Evolutionary conservation across 2,888 invertebrate species (phyloP), one percentile per base, ranked within the genome.

Genomic region (Diachrysia chrysitis): DNA sequence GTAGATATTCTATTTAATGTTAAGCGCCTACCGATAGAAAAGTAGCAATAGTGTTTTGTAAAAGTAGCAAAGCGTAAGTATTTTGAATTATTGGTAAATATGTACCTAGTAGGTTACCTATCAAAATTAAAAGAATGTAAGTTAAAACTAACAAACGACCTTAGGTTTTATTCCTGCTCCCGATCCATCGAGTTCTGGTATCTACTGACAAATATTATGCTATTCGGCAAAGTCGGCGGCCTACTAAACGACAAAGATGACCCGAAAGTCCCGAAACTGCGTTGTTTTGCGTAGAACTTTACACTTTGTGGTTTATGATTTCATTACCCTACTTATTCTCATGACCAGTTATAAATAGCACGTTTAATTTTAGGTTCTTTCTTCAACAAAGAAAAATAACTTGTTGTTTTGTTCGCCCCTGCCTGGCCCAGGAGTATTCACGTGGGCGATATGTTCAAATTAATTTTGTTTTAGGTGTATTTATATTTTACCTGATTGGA

Each of bases 401-500:
- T 82, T 89, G 86, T 88, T 88, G 89, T 90, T 89, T 88, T 88
- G 84, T 82, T 79, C 84, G 79, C 79, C 75, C 69, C 82, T 66
- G 65, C 69, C 19, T 37, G 58, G 77, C 67, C 69, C 63, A 69
- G 19, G 73, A 78, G 76, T 70, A 74, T 73, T 78, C 64, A 82
- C 83, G 89, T 91, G 88, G 92, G 91, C 85, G 89, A 67, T 66
- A 74, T 69, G 69, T 71, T 84, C 90, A 78, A 80, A 82, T 90
- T 88, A 89, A 90, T 90, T 87, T 88, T 71, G 81, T 83, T 82
- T 84, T 83, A 81, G 79, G 83, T 83, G 83, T 92, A 90, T 90
- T 89, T 90, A 88, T 90, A 87, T 86, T 85, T 85, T 80, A 85
- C 86, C 86, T 85, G 85, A 69, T 51, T 81, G 90, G 92, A 92